Evolutionary conservation across 2,888 invertebrate species (phyloP), one percentile per base, ranked within the genome.

Genomic region (Drosophila percnosoma): DNA sequence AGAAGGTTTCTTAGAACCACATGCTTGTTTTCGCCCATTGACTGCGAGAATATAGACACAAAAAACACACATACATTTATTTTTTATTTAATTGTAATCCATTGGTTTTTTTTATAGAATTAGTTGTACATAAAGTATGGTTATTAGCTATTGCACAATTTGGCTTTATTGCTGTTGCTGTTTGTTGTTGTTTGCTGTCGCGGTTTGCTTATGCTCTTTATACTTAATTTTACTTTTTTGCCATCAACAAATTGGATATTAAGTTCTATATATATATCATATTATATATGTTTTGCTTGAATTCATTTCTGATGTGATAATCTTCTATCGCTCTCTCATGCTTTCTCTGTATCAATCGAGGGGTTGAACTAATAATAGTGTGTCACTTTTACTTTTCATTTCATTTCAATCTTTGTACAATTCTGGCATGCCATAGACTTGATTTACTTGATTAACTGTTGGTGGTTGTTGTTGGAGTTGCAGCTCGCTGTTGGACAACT

Each of bases 401-500:
- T 51, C 65, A 53, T 38, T 45, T 75, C 63, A 73, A 57, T 85
- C 83, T 90, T 91, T 91, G 89, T 92, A 92, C 91, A 92, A 78
- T 79, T 91, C 91, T 77, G 89, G 80, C 83, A 91, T 76, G 80
- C 91, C 89, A 64, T 90, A 83, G 51, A 82, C 80, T 69, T 78
- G 79, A 62, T 75, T 75, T 65, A 82, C 68, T 69, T 73, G 70
- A 42, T 45, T 63, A 51, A 53, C 58, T 51, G 67, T 58, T 73
- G 75, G 59, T 64, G 74, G 77, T 53, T 65, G 81, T 55, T 82
- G 86, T 70, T 82, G 88, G 65, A 76, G 83, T 65, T 76, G 89
- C 72, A 87, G 91, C 80, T 92, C 92, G 89, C 84, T 91, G 90
- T 89, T 86, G 84, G 87, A 74, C 80, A 91, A 83, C 13, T 38